Evolutionary conservation across 2,113 vertebrate species (phyloP).

Genomic region (Natator depressus): DNA sequence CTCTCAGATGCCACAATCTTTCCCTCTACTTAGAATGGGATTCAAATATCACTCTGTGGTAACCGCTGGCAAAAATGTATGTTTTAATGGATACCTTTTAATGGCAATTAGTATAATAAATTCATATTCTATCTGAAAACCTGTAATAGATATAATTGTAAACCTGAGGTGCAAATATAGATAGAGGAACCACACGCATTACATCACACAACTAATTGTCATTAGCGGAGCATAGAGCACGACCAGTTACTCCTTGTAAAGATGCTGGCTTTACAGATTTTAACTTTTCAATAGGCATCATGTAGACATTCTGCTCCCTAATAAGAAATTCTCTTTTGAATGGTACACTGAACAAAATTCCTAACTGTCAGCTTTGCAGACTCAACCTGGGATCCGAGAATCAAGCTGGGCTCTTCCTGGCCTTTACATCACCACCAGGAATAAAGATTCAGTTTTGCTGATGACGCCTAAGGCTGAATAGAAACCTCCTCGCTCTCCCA

Average conservation of each 20-base stretch:
- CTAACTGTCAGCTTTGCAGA: background rate
- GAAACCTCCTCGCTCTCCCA: background rate
- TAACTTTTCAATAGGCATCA: background rate
- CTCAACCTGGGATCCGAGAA: background rate
- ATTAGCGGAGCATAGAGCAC: background rate
- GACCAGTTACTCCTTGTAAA: background rate
- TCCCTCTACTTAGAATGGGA: background rate
- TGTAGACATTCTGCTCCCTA: background rate
- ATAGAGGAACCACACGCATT: background rate
- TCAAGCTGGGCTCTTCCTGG: background rate
- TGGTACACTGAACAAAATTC: background rate
- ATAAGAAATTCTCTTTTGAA: background rate
- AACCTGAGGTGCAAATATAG: background rate
- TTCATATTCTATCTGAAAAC: conserved; percentile 35
- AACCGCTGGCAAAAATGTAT: conserved; percentile 2
- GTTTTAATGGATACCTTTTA: conserved; percentile 42
- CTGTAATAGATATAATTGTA: background rate
- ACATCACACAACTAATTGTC: background rate
- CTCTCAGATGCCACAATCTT: background rate
- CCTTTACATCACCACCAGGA: too few species aligned
- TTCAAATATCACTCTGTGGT: background rate
- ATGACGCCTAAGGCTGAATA: background rate
- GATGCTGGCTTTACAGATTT: background rate
- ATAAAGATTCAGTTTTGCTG: background rate
- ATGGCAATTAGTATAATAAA: conserved; percentile 45